Conservation (phyloP, 1,140 invertebrate genomes). For the Lineus longissimus region DNA sequence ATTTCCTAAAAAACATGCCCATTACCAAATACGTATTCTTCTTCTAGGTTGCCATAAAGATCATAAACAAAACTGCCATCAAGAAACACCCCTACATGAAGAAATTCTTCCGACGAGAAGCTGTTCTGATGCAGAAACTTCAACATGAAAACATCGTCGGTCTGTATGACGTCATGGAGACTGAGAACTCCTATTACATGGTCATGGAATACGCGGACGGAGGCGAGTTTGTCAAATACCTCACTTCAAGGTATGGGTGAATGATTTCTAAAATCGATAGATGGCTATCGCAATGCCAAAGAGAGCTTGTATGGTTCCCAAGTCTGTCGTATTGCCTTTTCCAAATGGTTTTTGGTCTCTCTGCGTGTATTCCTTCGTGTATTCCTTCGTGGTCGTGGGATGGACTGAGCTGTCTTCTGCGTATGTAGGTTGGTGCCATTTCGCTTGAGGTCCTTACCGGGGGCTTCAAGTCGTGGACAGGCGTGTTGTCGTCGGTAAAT, state of each 20-base stretch:
- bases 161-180: conserved; percentile 51
- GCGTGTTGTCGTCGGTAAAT: too few relatives aligned
- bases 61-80: conserved; percentile 40
- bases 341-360: too few relatives aligned
- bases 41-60: conserved; percentile 46
- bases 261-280: conserved; percentile 11
- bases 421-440: too few relatives aligned
- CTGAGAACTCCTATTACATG: conserved; percentile 47
- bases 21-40: background rate
- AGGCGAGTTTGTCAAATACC: conserved; percentile 39
- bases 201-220: conserved; percentile 44
- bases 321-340: too few relatives aligned
- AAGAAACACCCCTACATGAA: conserved; percentile 36
- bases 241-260: conserved; percentile 35
- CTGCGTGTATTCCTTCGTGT: too few relatives aligned
- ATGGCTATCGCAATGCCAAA: background rate
- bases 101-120: conserved; percentile 41
- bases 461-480: too few relatives aligned
- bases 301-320: background rate
- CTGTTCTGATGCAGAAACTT: conserved; percentile 39
- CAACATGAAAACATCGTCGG: conserved; percentile 44
- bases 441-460: too few relatives aligned
- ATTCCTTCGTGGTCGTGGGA: too few relatives aligned
- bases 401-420: too few relatives aligned
- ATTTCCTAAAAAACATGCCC: too few relatives aligned